Evolutionary conservation across 2,888 invertebrate species (phyloP).

Genomic region (Macaria notata): DNA sequence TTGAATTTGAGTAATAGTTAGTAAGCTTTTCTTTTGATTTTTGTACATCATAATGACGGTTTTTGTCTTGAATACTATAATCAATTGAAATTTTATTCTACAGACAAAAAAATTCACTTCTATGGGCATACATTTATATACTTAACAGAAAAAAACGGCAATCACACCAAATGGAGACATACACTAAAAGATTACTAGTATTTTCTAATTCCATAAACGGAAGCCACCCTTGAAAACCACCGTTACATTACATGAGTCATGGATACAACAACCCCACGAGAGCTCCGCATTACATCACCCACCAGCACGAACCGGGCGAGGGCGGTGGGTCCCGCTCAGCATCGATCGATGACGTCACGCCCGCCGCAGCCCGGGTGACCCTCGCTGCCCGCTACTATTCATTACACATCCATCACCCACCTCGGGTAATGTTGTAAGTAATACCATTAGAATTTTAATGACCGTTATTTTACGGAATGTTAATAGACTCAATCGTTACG

Average conservation of each 20-base stretch:
- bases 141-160: too few species aligned
- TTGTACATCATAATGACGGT: too few species aligned
- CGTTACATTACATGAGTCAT: slow-evolving; percentile 36
- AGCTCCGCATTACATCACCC: slow-evolving; percentile 52
- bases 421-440: slow-evolving; percentile 2
- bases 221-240: slow-evolving; percentile 37
- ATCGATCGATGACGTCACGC: slow-evolving; percentile 58
- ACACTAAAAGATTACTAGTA: too few species aligned
- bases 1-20: too few species aligned
- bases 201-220: slow-evolving; percentile 1
- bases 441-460: slow-evolving; percentile 28
- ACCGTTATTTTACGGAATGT: slow-evolving; percentile 22
- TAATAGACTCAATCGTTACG: slow-evolving; percentile 14
- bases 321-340: slow-evolving; percentile 29
- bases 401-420: slow-evolving; percentile 13
- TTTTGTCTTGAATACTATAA: too few species aligned
- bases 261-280: slow-evolving; percentile 40
- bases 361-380: slow-evolving; percentile 35
- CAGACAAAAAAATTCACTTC: too few species aligned
- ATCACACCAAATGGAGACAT: too few species aligned
- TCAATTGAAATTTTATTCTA: too few species aligned
- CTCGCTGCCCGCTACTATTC: slow-evolving; percentile 25
- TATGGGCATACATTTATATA: too few species aligned
- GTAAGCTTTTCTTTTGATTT: too few species aligned
- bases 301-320: slow-evolving; percentile 30